Evolutionary conservation across 2,113 vertebrate genomes (phyloP).

Genomic region (Oostethus manadensis): DNA sequence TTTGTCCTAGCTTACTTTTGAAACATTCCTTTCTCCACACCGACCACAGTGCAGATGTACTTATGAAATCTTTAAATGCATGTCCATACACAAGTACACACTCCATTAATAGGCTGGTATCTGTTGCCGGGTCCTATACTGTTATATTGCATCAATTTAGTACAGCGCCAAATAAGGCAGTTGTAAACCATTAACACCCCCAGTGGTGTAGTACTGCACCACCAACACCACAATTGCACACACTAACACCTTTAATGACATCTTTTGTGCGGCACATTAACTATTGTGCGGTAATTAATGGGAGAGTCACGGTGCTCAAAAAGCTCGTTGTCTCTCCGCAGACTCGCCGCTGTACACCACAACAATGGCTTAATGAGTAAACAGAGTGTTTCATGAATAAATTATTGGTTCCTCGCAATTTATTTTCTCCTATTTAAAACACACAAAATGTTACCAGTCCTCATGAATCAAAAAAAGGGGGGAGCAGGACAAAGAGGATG

Average conservation of each 20-base stretch:
- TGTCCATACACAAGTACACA: background rate
- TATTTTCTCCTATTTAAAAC: conserved; percentile 58
- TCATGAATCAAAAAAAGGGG: conserved; percentile 57
- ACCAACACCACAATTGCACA: conserved; percentile 15
- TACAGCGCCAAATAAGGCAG: conserved; percentile 36
- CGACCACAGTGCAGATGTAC: conserved; percentile 5
- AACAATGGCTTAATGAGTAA: conserved; percentile 73
- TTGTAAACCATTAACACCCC: conserved; percentile 34
- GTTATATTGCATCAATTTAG: conserved; percentile 29
- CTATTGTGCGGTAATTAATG: conserved; percentile 71
- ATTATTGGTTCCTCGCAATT: conserved; percentile 63
- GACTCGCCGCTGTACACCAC: conserved; percentile 50
- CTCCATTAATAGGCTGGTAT: conserved; percentile 12
- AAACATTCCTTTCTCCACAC: conserved; percentile 9
- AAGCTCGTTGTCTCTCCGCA: conserved; percentile 61
- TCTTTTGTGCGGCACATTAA: conserved; percentile 66
- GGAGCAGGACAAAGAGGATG: conserved; percentile 15
- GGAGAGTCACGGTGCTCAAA: conserved; percentile 56
- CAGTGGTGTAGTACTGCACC: conserved; percentile 37
- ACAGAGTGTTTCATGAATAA: conserved; percentile 66
- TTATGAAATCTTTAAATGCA: background rate
- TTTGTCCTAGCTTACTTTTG: background rate
- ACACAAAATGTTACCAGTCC: conserved; percentile 32
- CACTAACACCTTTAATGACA: conserved; percentile 54
- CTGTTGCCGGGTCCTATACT: conserved; percentile 7